Percentiles rank a stretch among this genome's conserved stretches.
Conservation (phyloP, 1,140 invertebrate species). For the Tetramorium parvispinum region DNA sequence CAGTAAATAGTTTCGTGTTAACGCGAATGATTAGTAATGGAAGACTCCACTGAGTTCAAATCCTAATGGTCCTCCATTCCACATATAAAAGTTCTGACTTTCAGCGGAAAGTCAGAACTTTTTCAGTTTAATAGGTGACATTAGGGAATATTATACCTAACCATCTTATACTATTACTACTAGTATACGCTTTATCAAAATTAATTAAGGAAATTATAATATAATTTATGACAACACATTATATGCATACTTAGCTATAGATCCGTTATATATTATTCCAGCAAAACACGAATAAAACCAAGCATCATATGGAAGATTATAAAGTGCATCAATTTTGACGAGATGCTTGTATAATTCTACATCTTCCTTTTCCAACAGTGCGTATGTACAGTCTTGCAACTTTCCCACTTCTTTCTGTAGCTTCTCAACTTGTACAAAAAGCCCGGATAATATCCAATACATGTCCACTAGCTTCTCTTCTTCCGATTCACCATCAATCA, state of each 20-base stretch:
- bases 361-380: conserved; percentile 91
- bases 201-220: background rate
- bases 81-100: too few relatives aligned
- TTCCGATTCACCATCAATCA: conserved; percentile 88
- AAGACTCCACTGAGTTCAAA: too few relatives aligned
- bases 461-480: conserved; percentile 87
- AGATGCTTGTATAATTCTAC: conserved; percentile 88
- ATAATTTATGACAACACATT: conserved; percentile 8
- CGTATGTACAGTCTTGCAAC: conserved; percentile 88
- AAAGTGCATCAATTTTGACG: conserved; percentile 86
- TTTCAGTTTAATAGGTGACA: too few relatives aligned
- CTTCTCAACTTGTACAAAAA: conserved; percentile 89
- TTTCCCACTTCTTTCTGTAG: conserved; percentile 88
- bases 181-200: conserved; percentile 22
- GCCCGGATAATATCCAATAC: conserved; percentile 92
- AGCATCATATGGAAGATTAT: conserved; percentile 88
- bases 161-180: background rate
- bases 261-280: conserved; percentile 90
- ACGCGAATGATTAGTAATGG: too few relatives aligned
- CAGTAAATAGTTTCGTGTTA: too few relatives aligned
- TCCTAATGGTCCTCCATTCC: too few relatives aligned
- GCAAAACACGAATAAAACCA: conserved; percentile 94
- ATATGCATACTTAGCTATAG: conserved; percentile 89
- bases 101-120: too few relatives aligned
- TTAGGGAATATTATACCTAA: too few relatives aligned